Base-by-base conservation (phyloP, 2,888 invertebrate genomes). In the Caenorhabditis sp. region DNA sequence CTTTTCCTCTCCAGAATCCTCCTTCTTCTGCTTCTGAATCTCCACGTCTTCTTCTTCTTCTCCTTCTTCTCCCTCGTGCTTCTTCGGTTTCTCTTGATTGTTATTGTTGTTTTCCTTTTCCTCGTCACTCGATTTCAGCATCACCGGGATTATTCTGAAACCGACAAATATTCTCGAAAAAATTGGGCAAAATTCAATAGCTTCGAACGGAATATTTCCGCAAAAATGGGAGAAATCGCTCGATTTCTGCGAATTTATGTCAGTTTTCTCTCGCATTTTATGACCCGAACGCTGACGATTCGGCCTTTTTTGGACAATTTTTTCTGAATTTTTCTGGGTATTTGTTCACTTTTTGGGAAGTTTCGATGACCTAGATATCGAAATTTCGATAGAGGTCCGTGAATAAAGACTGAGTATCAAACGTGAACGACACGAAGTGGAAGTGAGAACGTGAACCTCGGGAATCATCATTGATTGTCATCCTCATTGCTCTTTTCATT, bases 141-240 rank as follows among this genome's bases (percentile, higher is more conserved):
- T 76, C 15, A 61, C 60, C 8, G 76, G 76, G 40, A 76, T 76
- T 11, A 61, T 76, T 61, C 76, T 76, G 67, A 15, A 76, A 76
- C 40, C 9, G 44, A n/a, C n/a, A n/a, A n/a, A n/a, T n/a, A n/a
- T n/a, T n/a, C n/a, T n/a, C 18, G 8, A 47, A 24, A 28, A 28
- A 56, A 11, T 28, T n/a, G n/a, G n/a, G n/a, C n/a, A n/a, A n/a
- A n/a, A n/a, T n/a, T 44, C 18, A 61, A 20, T 20, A 62, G 20
- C n/a, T 22, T 53, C n/a, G 53, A 65, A 69, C 50, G 24, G 35
- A 65, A 65, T 55, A 56, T 22, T 40, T 8, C n/a, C 47, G 32
- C 20, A 61, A 60, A 50, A 51, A 32, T 35, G 15, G 40, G 11
- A 40, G n/a, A 56, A 64, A 56, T 64, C 56, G 64, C 8, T 9